Evolutionary conservation across 2,113 vertebrate genomes (phyloP).

Genomic region (Phasianus colchicus): DNA sequence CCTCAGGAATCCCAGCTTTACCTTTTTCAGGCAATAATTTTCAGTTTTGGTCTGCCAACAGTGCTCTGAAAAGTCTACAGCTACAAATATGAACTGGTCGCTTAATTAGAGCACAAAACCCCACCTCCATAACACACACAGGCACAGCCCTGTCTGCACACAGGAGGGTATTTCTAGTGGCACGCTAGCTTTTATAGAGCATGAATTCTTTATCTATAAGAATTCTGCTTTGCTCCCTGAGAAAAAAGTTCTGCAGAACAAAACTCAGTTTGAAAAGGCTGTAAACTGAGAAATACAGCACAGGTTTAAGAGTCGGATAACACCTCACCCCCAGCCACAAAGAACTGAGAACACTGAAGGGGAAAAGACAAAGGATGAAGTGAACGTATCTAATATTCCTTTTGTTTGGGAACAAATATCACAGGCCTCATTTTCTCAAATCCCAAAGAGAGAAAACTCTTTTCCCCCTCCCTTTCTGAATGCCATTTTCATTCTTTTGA

Average conservation of each 20-base stretch:
- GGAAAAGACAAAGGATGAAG: conserved; percentile 38
- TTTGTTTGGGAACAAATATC: conserved; percentile 9
- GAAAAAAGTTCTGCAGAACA: not conserved
- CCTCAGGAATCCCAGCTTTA: not conserved
- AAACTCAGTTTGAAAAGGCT: not conserved
- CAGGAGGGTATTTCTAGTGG: not conserved
- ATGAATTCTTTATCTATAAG: not conserved
- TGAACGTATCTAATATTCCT: not conserved
- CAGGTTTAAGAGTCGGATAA: not conserved
- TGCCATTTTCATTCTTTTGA: conserved; percentile 32
- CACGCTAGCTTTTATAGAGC: not conserved
- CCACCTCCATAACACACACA: not conserved
- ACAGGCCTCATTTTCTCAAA: conserved; percentile 50
- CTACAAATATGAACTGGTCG: not conserved
- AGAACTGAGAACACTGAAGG: not conserved
- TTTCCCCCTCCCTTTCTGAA: not conserved
- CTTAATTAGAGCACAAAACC: not conserved
- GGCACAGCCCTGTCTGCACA: not conserved
- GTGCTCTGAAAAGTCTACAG: not conserved
- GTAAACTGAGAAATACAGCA: not conserved
- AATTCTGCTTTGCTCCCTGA: not conserved
- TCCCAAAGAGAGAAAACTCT: conserved; percentile 1
- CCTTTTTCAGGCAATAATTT: not conserved
- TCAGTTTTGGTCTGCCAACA: not conserved
- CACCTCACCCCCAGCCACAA: not conserved